Base-by-base conservation (phyloP, 1,140 invertebrate genomes). In the Trissolcus basalis region DNA sequence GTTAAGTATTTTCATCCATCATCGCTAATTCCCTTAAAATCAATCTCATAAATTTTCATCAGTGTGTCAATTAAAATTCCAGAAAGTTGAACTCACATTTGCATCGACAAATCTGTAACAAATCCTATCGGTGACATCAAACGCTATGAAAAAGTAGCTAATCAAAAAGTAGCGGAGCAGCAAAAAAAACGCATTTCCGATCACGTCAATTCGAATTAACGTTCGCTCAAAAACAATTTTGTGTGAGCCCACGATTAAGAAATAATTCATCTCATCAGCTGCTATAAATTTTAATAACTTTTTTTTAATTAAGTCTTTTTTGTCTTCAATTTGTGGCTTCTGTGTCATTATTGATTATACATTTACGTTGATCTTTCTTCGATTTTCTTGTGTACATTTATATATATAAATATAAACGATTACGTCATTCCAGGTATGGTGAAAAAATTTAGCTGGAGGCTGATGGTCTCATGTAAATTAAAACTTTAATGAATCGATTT, bases 401-500 rank as follows among this genome's bases (percentile, higher is more conserved):
- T n/a, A n/a, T 6, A 27, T 27, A 27, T 27, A 27, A 27, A 27
- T 27, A 27, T 3, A 27, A 27, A 35, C 14, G 47, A 50, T 67
- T 61, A 35, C 71, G 50, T 56, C 43, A 60, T 33, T 13, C 45
- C 13, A 9, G 9, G 43, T 59, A 70, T 59, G 45, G 55, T 45
- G 61, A 55, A 36, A 60, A 65, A 54, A 61, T 47, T 39, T 43
- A 35, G 35, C 45, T 54, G 16, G 45, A 32, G 41, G 41, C 64
- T 35, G n/a, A 27, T 27, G 47, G 45, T 51, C 33, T 13, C 55
- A 49, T 49, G 68, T 59, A 68, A 77, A 77, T 77, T 63, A 48
- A 68, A 72, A 67, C 63, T 71, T 70, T 77, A 63, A 77, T 77
- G 55, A 71, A 77, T 56, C 58, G 45, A 63, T 15, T 63, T 56